Percentiles rank a stretch among this genome's conserved stretches.
Conservation (phyloP, 2,888 invertebrate genomes). For the Prenolepis imparis region DNA sequence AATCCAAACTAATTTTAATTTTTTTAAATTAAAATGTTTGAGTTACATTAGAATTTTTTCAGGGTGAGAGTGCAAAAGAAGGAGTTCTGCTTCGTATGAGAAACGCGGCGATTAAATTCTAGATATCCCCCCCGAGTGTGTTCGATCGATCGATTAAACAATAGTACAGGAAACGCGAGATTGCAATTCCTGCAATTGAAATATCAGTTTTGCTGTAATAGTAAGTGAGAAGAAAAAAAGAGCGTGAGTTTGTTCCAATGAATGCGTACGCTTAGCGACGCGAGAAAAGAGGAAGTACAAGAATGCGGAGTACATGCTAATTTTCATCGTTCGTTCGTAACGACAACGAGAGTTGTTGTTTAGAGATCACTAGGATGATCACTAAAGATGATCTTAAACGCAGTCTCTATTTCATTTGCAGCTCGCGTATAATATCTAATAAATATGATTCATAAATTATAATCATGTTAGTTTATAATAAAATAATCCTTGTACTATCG, state of each 20-base stretch:
- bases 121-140: neutral
- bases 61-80: no score
- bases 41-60: no score
- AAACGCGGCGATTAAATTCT: conserved; percentile 17
- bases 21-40: no score
- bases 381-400: conserved; percentile 64
- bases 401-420: conserved; percentile 43
- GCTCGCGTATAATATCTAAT: neutral
- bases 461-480: neutral
- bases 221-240: conserved; percentile 35
- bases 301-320: conserved; percentile 75
- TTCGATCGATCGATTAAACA: conserved; percentile 11
- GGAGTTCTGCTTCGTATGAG: no score
- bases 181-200: neutral
- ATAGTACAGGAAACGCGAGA: conserved; percentile 6
- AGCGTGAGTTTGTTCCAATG: conserved; percentile 72
- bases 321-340: conserved; percentile 74
- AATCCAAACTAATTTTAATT: no score
- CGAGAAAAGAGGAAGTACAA: conserved; percentile 76
- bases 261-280: conserved; percentile 76
- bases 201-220: conserved; percentile 18
- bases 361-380: conserved; percentile 47
- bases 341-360: conserved; percentile 72
- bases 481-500: neutral
- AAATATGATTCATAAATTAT: neutral